Percentiles rank a stretch among this genome's conserved stretches.
Evolutionary conservation across 2,113 vertebrate species (phyloP).

Genomic region (Archocentrus centrarchus): DNA sequence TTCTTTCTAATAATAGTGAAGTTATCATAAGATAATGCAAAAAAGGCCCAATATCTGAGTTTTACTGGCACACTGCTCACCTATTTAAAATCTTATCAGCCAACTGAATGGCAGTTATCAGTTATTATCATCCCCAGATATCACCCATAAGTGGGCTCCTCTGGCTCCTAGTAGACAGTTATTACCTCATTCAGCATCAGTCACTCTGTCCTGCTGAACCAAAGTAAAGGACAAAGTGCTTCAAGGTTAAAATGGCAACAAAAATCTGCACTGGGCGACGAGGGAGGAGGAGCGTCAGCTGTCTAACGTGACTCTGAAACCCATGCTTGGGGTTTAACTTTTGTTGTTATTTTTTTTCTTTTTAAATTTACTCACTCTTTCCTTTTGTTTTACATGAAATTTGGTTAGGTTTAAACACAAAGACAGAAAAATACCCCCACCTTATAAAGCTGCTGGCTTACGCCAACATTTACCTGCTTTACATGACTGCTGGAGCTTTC

Average conservation of each 20-base stretch:
- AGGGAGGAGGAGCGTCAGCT: not conserved
- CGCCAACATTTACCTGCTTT: not conserved
- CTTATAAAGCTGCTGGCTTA: accelerated
- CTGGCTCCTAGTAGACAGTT: not conserved
- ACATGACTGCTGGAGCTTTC: not conserved
- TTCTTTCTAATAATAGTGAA: not conserved
- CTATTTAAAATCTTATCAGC: slow-evolving; percentile 10
- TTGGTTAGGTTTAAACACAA: not conserved
- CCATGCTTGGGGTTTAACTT: too few relatives aligned
- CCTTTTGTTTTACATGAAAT: too few relatives aligned
- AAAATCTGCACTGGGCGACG: not conserved
- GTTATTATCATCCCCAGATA: slow-evolving; percentile 3
- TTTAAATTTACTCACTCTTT: not conserved
- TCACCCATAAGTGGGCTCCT: not conserved
- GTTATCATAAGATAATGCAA: not conserved
- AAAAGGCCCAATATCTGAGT: not conserved
- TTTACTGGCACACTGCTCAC: not conserved
- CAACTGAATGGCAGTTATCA: not conserved
- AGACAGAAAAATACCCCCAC: not conserved
- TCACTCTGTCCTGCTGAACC: not conserved
- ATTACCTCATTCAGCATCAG: slow-evolving; percentile 3
- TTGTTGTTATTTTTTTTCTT: not conserved
- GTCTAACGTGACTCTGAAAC: not conserved
- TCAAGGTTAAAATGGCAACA: not conserved
- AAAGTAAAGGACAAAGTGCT: not conserved